phyloP scores from a whole-genome alignment of 2,113 vertebrate genomes.

The Martes martes region DNA sequence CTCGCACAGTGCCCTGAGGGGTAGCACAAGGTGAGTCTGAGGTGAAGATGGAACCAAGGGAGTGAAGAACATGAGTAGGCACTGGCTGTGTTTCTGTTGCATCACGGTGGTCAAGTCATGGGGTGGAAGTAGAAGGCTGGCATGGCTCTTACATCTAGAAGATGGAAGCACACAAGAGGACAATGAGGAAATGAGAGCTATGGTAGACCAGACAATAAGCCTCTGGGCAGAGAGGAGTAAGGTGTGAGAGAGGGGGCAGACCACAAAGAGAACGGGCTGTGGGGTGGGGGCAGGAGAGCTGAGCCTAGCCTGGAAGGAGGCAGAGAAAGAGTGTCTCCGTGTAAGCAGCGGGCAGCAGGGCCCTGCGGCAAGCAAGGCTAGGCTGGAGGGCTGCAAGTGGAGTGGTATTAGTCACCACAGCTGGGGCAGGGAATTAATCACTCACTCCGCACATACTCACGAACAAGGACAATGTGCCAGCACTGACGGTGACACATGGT shows the following conservation, averaged over 20 bases:
- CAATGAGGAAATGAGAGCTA: not conserved
- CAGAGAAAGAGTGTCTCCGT: not conserved
- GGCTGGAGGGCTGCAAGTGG: not conserved
- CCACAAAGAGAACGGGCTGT: not conserved
- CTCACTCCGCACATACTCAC: not conserved
- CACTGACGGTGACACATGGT: not conserved
- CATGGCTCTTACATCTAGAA: not conserved
- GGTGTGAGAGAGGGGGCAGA: not conserved
- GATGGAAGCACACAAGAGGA: not conserved
- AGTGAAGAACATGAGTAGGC: not conserved
- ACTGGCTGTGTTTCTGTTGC: not conserved
- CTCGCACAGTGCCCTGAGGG: not conserved
- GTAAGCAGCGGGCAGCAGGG: not conserved
- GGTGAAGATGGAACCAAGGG: not conserved
- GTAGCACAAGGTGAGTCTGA: not conserved
- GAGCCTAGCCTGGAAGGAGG: not conserved
- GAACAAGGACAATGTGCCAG: not conserved
- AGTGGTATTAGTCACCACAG: not conserved
- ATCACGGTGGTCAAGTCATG: not conserved
- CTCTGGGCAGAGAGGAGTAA: not conserved
- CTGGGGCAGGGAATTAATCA: not conserved
- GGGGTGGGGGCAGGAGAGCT: not conserved
- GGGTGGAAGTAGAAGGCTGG: not conserved
- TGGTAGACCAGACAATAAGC: not conserved
- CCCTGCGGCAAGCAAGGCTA: not conserved